Conservation (phyloP, 2,113 vertebrate species). For the Vulpes vulpes region DNA sequence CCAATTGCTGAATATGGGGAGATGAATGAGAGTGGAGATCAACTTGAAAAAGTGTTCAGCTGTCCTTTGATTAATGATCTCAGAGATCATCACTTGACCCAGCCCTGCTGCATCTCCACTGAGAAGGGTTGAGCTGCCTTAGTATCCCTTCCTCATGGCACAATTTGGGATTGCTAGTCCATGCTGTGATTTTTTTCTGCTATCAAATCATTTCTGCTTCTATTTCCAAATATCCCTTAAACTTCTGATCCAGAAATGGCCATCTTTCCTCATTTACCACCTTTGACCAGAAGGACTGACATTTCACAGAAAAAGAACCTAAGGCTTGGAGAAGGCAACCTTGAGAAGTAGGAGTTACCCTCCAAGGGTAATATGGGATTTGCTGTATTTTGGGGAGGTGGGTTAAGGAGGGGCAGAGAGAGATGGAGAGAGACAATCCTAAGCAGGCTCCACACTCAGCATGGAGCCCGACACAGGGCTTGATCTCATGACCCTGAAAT, state of each 20-base stretch:
- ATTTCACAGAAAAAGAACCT: not conserved
- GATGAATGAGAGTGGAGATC: not conserved
- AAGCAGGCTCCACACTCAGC: not conserved
- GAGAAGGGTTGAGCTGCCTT: not conserved
- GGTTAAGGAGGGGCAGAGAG: not conserved
- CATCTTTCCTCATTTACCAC: not conserved
- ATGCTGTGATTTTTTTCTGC: slow-evolving; percentile 22
- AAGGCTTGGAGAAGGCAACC: not conserved
- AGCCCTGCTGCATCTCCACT: not conserved
- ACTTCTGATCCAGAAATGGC: not conserved
- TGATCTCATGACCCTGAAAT: not conserved
- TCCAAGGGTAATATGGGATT: no score
- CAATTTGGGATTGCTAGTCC: not conserved
- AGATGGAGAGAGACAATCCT: not conserved
- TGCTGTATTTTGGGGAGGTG: fast-evolving
- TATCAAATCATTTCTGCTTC: not conserved
- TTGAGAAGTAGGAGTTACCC: not conserved
- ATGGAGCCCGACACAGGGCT: not conserved
- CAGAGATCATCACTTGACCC: not conserved
- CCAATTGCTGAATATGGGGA: not conserved
- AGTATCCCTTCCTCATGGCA: not conserved
- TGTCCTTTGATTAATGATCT: not conserved
- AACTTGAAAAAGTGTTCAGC: not conserved
- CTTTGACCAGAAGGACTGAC: not conserved
- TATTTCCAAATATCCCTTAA: not conserved